Base-by-base conservation (phyloP, 2,888 invertebrate species). In the Trichogramma evanescens region DNA sequence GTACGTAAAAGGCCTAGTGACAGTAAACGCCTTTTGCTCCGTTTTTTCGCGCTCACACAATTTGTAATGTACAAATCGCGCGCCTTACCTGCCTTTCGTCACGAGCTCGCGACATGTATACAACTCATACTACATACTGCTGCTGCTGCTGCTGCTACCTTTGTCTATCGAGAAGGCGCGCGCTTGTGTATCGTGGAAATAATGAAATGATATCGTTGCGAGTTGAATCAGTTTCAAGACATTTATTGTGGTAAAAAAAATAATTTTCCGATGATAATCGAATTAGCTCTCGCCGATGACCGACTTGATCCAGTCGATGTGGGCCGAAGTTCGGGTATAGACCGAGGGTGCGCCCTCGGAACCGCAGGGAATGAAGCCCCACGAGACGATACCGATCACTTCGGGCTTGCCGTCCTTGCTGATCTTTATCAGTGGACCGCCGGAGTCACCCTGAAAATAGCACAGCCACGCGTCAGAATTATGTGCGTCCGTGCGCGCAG, bases 401-500 rank as follows among this genome's bases (percentile, higher is more conserved):
- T 89, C 79, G 81, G 86, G 68, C 80, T 86, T 66, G 81, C 84
- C 59, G 82, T 83, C 26, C 86, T 87, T 3, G 4, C 59, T 63
- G 4, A 48, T 61, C 26, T 78, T 66, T 13, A 82, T 82, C 38
- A 83, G 62, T 0, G 83, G 83, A 2, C 83, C 82, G 4, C 83
- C 83, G 0, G 82, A 82, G 65, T 83, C 83, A 51, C 83, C 83
- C 83, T 83, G 71, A 1, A 73, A 71, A 26, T 2, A 26, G 26
- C 26, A 2, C 26, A 26, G 26, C 26, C 1, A 3, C 26, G 26
- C 26, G 26, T 26, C 26, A 26, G 3, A 26, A 26, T 26, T 1
- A 26, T 26, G 2, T 13, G 10, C 8, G 45, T 26, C 50, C 9
- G 6, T 41, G 45, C 26, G 42, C 41, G 7, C 13, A 50, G 43